Evolutionary conservation across 2,113 vertebrate species (phyloP).

Genomic region (Neomonachus schauinslandi): DNA sequence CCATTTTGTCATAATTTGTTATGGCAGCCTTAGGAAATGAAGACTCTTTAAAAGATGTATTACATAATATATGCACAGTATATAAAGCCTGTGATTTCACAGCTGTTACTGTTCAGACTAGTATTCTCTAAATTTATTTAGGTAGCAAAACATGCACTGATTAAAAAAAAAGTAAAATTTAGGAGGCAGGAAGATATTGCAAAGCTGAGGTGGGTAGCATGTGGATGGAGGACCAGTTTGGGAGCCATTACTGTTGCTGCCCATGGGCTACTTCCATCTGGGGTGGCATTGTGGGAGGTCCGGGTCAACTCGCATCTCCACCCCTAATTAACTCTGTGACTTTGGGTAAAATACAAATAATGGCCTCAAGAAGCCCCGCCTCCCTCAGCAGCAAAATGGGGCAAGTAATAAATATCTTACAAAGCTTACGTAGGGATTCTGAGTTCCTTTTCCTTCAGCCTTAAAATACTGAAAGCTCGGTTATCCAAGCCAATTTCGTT

Average conservation of each 20-base stretch:
- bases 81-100: neutral
- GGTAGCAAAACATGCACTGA: neutral
- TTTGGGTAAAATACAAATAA: neutral
- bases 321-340: neutral
- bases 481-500: neutral
- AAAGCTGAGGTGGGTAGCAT: neutral
- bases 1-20: neutral
- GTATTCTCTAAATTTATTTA: slow-evolving; percentile 1
- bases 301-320: neutral
- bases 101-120: neutral
- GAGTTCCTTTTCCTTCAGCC: neutral
- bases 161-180: neutral
- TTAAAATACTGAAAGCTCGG: neutral
- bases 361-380: neutral
- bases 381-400: neutral
- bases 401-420: neutral
- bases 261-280: neutral
- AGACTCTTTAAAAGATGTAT: neutral
- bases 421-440: neutral
- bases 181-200: neutral
- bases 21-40: neutral
- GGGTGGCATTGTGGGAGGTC: neutral
- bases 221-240: neutral
- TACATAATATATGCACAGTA: neutral
- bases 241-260: neutral